Evolutionary conservation across 2,113 vertebrate species (phyloP).

Genomic region (Phaethornis superciliosus): DNA sequence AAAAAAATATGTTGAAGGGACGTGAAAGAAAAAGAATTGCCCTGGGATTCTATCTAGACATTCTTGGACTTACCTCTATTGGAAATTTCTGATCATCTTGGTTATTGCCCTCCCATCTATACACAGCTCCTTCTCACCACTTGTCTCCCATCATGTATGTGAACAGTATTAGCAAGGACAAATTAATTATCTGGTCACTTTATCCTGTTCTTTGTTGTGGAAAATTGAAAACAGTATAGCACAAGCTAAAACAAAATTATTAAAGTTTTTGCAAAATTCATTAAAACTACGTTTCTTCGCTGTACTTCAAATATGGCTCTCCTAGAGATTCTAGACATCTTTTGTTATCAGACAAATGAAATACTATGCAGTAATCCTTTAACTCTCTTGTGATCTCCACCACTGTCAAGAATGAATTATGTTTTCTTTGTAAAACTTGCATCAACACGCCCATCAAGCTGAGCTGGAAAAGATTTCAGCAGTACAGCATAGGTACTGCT

Average conservation of each 20-base stretch:
- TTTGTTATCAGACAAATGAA: conserved; percentile 75
- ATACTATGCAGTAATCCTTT: conserved; percentile 65
- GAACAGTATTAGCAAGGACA: background rate
- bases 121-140: background rate
- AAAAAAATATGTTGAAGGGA: background rate
- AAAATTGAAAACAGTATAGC: conserved; percentile 24
- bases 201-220: background rate
- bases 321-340: conserved; percentile 70
- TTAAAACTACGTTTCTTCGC: conserved; percentile 60
- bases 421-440: conserved; percentile 74
- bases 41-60: background rate
- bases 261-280: conserved; percentile 44
- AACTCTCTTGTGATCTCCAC: conserved; percentile 73
- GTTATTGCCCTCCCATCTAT: background rate
- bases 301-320: conserved; percentile 45
- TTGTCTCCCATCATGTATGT: background rate
- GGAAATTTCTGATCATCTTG: background rate
- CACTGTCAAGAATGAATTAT: conserved; percentile 73
- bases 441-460: conserved; percentile 75
- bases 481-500: conserved; percentile 52
- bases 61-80: background rate
- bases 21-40: background rate
- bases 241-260: conserved; percentile 2
- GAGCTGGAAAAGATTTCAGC: conserved; percentile 67
- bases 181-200: background rate